These are phyloP conservation scores for Gallinago media DNA, from an alignment of 2,113 vertebrate species.

Conservation along the genomic window DNA sequence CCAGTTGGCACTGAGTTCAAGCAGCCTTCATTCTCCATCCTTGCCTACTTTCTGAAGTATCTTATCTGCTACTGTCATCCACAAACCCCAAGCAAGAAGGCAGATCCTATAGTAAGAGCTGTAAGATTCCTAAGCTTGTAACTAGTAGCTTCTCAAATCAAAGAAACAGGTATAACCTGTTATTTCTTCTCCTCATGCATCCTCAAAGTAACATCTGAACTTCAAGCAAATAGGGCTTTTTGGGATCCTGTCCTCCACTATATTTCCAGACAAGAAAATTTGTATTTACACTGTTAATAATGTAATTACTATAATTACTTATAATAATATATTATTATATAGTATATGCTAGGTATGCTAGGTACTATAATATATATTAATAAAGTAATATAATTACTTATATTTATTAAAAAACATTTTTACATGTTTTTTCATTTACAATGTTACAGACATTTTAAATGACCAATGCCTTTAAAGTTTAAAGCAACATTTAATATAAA, in stretches of 20 bases:
- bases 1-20: not conserved
- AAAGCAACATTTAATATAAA: not conserved
- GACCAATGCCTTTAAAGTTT: not conserved
- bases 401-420: not conserved
- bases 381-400: not conserved
- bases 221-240: not conserved
- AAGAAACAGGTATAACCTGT: not conserved
- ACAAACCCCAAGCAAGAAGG: not conserved
- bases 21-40: not conserved
- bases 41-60: not conserved
- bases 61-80: not conserved
- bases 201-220: not conserved
- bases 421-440: no score
- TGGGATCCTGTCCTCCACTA: not conserved
- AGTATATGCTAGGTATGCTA: not conserved
- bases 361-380: not conserved
- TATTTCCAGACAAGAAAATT: not conserved
- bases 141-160: not conserved
- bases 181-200: not conserved
- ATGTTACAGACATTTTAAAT: not conserved
- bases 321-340: not conserved
- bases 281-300: constrained; percentile 27
- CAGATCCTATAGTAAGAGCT: not conserved
- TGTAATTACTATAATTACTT: constrained; percentile 21
- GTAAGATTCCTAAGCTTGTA: not conserved